Evolutionary conservation across 2,888 invertebrate genomes (phyloP).

Genomic region (Rosalia funebris): DNA sequence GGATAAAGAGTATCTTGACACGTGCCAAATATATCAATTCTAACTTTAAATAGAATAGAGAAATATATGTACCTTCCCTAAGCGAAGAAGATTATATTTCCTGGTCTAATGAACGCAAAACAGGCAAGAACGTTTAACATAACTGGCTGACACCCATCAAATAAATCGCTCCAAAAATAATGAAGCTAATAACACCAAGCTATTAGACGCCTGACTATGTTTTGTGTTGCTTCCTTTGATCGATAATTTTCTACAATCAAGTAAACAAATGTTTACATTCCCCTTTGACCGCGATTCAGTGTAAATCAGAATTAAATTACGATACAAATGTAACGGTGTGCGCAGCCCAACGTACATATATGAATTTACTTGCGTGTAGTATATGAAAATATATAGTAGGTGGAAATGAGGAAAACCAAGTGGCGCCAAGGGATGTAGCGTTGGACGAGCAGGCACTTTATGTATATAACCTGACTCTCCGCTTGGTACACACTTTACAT

Average conservation of each 20-base stretch:
- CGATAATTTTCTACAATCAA: not conserved
- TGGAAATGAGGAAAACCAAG: slow-evolving; percentile 43
- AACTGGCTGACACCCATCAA: no score
- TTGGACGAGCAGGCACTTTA: slow-evolving; percentile 40
- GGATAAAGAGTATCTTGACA: no score
- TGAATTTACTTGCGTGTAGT: slow-evolving; percentile 33
- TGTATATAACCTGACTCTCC: slow-evolving; percentile 42
- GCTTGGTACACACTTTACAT: slow-evolving; percentile 38
- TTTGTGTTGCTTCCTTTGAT: not conserved
- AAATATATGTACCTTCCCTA: no score
- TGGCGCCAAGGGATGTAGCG: slow-evolving; percentile 40
- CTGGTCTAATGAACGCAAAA: no score
- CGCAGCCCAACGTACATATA: slow-evolving; percentile 22
- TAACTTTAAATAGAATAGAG: no score
- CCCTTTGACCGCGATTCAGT: slow-evolving; percentile 3
- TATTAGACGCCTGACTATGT: no score
- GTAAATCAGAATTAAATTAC: slow-evolving; percentile 26
- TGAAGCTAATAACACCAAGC: no score
- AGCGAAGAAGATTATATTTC: no score
- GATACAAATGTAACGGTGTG: slow-evolving; percentile 26
- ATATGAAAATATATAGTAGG: slow-evolving; percentile 41
- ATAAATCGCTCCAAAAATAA: no score
- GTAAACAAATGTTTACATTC: slow-evolving; percentile 15
- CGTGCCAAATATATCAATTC: no score
- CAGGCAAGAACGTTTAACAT: no score